A percentile compares a stretch with the other conserved stretches of the same genome.
Evolutionary conservation across 2,113 vertebrate species (phyloP).

Genomic region (Synodontis membranacea): DNA sequence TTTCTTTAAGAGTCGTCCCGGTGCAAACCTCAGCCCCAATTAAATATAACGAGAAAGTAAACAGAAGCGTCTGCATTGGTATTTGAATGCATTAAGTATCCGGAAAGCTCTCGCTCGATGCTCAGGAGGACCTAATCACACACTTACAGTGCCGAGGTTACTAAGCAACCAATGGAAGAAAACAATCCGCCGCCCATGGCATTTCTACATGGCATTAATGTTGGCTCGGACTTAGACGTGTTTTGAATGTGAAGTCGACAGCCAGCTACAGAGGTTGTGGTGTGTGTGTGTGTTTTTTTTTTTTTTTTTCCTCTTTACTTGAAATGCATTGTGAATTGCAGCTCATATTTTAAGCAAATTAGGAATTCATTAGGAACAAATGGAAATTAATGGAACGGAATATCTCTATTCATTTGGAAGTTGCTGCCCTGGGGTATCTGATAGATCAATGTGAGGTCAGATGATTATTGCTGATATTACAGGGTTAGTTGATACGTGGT

Average conservation of each 20-base stretch:
- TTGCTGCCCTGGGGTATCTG: neutral
- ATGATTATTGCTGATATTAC: neutral
- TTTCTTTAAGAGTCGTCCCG: neutral
- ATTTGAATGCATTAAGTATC: slow-evolving; percentile 53
- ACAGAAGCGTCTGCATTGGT: slow-evolving; percentile 28
- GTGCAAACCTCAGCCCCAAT: slow-evolving; percentile 39
- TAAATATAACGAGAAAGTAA: slow-evolving; percentile 46
- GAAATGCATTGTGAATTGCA: slow-evolving; percentile 14
- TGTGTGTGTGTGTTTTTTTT: neutral
- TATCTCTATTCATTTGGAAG: neutral
- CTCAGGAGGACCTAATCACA: slow-evolving; percentile 61
- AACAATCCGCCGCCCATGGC: slow-evolving; percentile 57
- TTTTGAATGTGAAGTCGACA: slow-evolving; percentile 47
- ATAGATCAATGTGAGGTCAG: neutral
- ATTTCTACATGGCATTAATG: slow-evolving; percentile 60
- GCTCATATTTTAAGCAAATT: slow-evolving; percentile 14
- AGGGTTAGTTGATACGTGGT: neutral
- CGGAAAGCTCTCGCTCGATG: slow-evolving; percentile 51
- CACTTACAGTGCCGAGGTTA: slow-evolving; percentile 60
- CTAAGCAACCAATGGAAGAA: slow-evolving; percentile 59
- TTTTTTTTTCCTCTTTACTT: neutral
- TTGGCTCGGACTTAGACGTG: slow-evolving; percentile 53
- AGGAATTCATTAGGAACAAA: slow-evolving; percentile 15
- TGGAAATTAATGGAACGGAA: neutral
- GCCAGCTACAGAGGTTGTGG: slow-evolving; percentile 21